These are phyloP conservation scores for Stenodema calcarata DNA, from an alignment of 2,888 invertebrate genomes.

Conservation along the genomic window DNA sequence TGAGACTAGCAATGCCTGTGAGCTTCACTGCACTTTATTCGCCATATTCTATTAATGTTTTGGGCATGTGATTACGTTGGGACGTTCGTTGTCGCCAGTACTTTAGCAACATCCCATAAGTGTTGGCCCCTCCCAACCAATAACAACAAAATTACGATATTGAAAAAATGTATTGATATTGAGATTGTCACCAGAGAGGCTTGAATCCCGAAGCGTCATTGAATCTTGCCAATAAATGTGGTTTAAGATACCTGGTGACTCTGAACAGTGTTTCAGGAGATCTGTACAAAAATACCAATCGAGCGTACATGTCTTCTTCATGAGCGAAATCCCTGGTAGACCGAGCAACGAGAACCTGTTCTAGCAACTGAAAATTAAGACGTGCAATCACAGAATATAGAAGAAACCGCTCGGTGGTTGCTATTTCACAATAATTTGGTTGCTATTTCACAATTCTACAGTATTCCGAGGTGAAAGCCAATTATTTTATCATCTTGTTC, in stretches of 20 bases:
- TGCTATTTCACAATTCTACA: too few relatives aligned
- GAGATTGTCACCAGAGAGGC: not conserved
- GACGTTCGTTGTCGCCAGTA: too few relatives aligned
- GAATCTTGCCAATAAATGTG: not conserved
- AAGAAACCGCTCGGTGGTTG: too few relatives aligned
- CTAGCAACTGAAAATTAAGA: conserved; percentile 13
- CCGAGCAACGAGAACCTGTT: conserved; percentile 18
- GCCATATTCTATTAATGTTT: too few relatives aligned
- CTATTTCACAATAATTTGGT: too few relatives aligned
- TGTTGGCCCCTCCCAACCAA: too few relatives aligned
- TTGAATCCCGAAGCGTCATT: not conserved
- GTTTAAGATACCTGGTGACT: conserved; percentile 61
- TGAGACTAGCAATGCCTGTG: too few relatives aligned
- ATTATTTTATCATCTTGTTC: too few relatives aligned
- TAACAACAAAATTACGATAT: not conserved
- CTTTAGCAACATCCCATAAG: too few relatives aligned
- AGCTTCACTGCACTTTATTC: too few relatives aligned
- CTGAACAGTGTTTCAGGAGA: conserved; percentile 68
- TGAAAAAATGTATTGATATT: not conserved
- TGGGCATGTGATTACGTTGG: too few relatives aligned
- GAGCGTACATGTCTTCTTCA: conserved; percentile 70
- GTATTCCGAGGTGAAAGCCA: too few relatives aligned
- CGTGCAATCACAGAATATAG: not conserved
- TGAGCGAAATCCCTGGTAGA: not conserved
- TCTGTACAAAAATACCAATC: conserved; percentile 69